Conservation (phyloP, 2,797 vertebrate genomes). For the Myotis findleyi region DNA sequence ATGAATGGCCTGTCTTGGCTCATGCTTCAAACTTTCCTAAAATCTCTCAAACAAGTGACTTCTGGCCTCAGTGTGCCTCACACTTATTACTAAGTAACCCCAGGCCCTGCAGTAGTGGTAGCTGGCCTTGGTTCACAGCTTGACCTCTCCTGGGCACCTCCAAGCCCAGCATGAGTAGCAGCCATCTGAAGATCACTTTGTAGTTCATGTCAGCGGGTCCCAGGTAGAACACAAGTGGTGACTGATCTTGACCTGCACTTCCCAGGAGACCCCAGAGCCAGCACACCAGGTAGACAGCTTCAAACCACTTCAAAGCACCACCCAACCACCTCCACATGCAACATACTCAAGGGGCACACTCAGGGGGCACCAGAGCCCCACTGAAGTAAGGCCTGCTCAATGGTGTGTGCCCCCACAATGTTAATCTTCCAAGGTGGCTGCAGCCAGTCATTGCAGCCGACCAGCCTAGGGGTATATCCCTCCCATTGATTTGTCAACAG, state of each 20-base stretch:
- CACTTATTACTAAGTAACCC: no score
- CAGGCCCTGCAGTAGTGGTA: no score
- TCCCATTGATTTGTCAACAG: background rate
- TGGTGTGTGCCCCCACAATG: background rate
- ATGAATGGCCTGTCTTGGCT: no score
- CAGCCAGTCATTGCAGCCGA: background rate
- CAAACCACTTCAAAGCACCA: background rate
- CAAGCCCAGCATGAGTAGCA: background rate
- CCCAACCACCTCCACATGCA: background rate
- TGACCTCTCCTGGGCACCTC: background rate
- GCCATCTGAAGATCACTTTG: background rate
- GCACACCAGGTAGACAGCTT: background rate
- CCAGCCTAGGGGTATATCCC: background rate
- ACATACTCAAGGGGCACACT: background rate
- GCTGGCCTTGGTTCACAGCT: background rate
- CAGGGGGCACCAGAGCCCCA: background rate
- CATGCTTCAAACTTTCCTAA: no score
- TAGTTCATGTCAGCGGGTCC: background rate
- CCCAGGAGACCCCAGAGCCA: background rate
- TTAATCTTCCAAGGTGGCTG: background rate
- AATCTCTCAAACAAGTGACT: no score
- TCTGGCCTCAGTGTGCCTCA: no score
- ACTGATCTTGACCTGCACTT: background rate
- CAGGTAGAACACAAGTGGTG: background rate
- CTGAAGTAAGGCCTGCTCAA: background rate